Conservation (phyloP, 2,888 invertebrate species). For the Baronia brevicornis region DNA sequence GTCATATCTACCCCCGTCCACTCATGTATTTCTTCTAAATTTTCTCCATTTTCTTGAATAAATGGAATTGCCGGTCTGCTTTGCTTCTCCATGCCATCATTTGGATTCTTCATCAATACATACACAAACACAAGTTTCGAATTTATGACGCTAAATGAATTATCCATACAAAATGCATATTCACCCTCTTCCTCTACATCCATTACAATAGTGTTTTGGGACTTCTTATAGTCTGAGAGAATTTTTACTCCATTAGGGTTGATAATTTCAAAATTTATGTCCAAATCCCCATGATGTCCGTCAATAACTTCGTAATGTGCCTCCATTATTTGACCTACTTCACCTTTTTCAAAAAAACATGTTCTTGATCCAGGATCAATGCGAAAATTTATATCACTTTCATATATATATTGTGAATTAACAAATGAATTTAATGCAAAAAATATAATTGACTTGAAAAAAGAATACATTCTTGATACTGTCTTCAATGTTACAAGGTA, state of each 20-base stretch:
- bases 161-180: constrained; percentile 90
- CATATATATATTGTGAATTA: constrained; percentile 32
- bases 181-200: constrained; percentile 79
- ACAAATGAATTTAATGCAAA: constrained; percentile 21
- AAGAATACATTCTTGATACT: constrained; percentile 20
- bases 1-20: constrained; percentile 43
- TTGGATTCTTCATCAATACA: constrained; percentile 78
- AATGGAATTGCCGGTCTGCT: constrained; percentile 28
- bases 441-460: constrained; percentile 15
- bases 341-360: constrained; percentile 53
- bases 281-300: constrained; percentile 88
- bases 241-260: constrained; percentile 79
- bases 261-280: constrained; percentile 83
- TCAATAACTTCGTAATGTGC: constrained; percentile 78
- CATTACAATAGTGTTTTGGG: constrained; percentile 80
- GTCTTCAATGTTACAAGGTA: constrained; percentile 1
- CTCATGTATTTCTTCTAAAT: constrained; percentile 40
- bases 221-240: constrained; percentile 79
- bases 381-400: constrained; percentile 52
- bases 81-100: constrained; percentile 44
- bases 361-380: constrained; percentile 51
- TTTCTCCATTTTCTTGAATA: constrained; percentile 37
- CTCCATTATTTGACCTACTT: constrained; percentile 52
- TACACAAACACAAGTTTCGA: constrained; percentile 89
- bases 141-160: constrained; percentile 86